Evolutionary conservation across 2,113 vertebrate species (phyloP), one percentile per base, ranked within the genome.

Genomic region (Eulemur rufifrons): DNA sequence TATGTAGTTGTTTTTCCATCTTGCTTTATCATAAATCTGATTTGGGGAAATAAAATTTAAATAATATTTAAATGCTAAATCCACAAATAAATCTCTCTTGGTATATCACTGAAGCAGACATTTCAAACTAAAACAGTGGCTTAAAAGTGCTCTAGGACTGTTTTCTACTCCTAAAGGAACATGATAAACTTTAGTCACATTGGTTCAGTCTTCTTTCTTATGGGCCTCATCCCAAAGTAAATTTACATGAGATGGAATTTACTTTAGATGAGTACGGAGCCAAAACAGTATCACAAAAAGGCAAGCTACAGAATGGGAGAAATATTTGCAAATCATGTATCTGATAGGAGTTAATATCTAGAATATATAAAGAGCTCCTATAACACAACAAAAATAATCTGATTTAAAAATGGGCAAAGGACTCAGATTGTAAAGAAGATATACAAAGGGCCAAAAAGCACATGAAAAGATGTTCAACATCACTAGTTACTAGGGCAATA

Each of bases 251-350:
- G 91, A 86, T 42, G 8, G 56, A 85, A 85, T 39, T 92, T 89
- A 86, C 37, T 92, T 81, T 42, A 20, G 54, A 86, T 89, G 50
- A 95, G 34, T 89, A 71, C 37, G 89, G 37, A 89, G 47, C 3
- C 52, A 52, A 89, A 93, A 89, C 12, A 86, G 8, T 89, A 92
- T 66, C 78, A 85, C 18, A 83, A 91, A 89, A 94, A 95, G 69
- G 42, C 59, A 76, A 45, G 17, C 59, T 68, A 82, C 11, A 96
- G 7, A 74, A 89, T 17, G 17, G 64, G 15, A 91, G 77, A 69
- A 91, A 76, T 83, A 81, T 82, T 45, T 91, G 10, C 21, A 83
- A 88, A 87, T 54, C 54, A 91, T 25, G 54, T 39, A 63, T 64
- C 8, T 54, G 1, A 71, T 39, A 71, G 11, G 63, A 87, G 23